A percentile compares a stretch with the other conserved stretches of the same genome.
phyloP scores from a whole-genome alignment of 1,140 invertebrate species.

The Euura lappo region DNA sequence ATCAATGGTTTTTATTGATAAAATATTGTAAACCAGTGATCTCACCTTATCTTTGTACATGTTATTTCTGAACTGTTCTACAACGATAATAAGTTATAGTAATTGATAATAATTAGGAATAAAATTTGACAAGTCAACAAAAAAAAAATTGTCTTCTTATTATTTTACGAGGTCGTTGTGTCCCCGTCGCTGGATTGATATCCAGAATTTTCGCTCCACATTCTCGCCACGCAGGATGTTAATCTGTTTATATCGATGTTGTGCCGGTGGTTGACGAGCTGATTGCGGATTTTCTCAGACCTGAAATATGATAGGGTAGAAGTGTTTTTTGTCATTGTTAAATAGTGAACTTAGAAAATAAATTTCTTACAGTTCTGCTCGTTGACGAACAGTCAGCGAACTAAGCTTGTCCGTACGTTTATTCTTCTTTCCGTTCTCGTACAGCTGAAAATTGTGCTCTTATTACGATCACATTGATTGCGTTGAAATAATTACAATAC shows the following conservation, averaged over 20 bases:
- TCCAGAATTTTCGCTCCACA: neutral
- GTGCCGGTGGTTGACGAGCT: neutral
- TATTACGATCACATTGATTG: neutral
- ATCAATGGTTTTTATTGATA: too few species aligned
- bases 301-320: constrained; percentile 27
- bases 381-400: constrained; percentile 6
- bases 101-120: too few species aligned
- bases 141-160: too few species aligned
- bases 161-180: too few species aligned
- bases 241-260: constrained; percentile 28
- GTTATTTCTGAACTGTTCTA: too few species aligned
- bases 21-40: too few species aligned
- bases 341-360: neutral
- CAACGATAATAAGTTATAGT: too few species aligned
- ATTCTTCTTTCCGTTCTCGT: constrained; percentile 23
- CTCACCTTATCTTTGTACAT: too few species aligned
- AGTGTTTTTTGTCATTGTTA: too few species aligned
- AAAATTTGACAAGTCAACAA: too few species aligned
- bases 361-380: constrained; percentile 22
- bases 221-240: constrained; percentile 26
- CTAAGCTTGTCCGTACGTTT: constrained; percentile 17
- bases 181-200: constrained; percentile 4
- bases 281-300: constrained; percentile 21
- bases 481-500: neutral
- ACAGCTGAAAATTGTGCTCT: constrained; percentile 24